These are phyloP conservation scores for Scomber colias DNA, from an alignment of 2,113 vertebrate genomes.

Conservation along the genomic window DNA sequence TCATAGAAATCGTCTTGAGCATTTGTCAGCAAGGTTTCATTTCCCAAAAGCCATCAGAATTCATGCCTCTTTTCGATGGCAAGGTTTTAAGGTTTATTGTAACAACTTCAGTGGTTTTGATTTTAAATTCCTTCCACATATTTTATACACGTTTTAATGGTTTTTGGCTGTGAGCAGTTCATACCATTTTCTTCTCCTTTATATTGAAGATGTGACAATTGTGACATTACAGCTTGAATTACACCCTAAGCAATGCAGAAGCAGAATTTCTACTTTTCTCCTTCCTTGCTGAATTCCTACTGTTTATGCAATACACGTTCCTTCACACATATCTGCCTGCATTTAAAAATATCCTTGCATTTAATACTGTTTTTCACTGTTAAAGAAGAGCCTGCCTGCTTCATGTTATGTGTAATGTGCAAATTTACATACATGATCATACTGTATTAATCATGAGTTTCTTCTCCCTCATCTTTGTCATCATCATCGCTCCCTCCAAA, in stretches of 20 bases:
- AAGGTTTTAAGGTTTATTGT: constrained; percentile 7
- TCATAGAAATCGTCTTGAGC: neutral
- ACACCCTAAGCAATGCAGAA: too few relatives aligned
- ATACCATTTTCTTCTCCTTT: too few relatives aligned
- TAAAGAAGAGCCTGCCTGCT: neutral
- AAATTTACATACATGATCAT: constrained; percentile 30
- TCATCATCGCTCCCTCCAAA: constrained; percentile 15
- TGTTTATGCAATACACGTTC: too few relatives aligned
- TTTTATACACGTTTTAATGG: neutral
- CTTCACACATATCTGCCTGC: neutral
- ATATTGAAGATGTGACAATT: too few relatives aligned
- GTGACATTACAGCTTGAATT: too few relatives aligned
- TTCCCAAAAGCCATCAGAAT: constrained; percentile 3
- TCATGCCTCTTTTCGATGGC: neutral
- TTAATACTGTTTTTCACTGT: neutral
- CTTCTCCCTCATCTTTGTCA: constrained; percentile 16
- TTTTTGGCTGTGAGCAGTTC: neutral
- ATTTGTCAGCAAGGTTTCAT: constrained; percentile 12
- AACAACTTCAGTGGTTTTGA: neutral
- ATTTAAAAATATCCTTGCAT: neutral
- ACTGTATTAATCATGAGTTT: constrained; percentile 13
- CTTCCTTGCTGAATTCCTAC: too few relatives aligned
- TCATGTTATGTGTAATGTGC: neutral
- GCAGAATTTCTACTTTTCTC: too few relatives aligned
- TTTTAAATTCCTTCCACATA: neutral